Percentiles rank a stretch among this genome's conserved stretches.
These are phyloP conservation scores for Galaxea fascicularis DNA, from an alignment of 92 coral and sea anemone genomes.

Conservation along the genomic window DNA sequence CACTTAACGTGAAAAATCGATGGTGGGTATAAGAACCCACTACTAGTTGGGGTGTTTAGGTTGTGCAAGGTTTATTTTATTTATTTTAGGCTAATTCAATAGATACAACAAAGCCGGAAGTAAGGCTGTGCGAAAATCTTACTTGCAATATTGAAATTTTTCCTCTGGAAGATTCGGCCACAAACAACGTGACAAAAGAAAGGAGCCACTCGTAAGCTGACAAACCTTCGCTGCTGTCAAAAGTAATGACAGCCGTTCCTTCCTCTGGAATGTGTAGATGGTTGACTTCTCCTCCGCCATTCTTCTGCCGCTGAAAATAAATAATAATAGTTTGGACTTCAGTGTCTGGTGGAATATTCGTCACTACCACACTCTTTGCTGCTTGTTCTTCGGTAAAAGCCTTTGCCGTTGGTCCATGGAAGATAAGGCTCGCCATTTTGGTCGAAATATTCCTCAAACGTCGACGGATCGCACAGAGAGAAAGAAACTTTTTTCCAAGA, in stretches of 20 bases:
- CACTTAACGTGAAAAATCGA: too few relatives aligned
- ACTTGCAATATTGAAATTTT: not conserved
- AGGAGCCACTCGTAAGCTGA: not conserved
- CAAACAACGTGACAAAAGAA: too few relatives aligned
- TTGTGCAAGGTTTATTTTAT: too few relatives aligned
- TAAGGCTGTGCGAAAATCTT: not conserved
- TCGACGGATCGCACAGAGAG: not conserved
- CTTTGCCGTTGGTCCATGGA: not conserved
- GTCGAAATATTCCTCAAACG: not conserved
- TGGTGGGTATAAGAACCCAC: too few relatives aligned
- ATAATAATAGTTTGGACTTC: not conserved
- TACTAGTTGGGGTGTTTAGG: too few relatives aligned
- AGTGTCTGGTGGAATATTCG: conserved; percentile 22
- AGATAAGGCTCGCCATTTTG: conserved; percentile 12
- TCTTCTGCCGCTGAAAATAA: conserved; percentile 45
- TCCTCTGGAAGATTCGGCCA: not conserved
- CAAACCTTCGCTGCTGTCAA: conserved; percentile 45
- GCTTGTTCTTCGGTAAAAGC: conserved; percentile 34
- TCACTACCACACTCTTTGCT: conserved; percentile 51
- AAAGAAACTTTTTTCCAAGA: not conserved
- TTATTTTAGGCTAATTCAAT: too few relatives aligned
- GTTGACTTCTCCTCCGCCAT: conserved; percentile 70
- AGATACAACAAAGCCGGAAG: conserved; percentile 16
- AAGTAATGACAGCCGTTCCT: conserved; percentile 54
- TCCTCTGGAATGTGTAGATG: conserved; percentile 19